These are phyloP conservation scores for Diuraphis noxia DNA, from an alignment of 1,140 invertebrate species.

Conservation along the genomic window DNA sequence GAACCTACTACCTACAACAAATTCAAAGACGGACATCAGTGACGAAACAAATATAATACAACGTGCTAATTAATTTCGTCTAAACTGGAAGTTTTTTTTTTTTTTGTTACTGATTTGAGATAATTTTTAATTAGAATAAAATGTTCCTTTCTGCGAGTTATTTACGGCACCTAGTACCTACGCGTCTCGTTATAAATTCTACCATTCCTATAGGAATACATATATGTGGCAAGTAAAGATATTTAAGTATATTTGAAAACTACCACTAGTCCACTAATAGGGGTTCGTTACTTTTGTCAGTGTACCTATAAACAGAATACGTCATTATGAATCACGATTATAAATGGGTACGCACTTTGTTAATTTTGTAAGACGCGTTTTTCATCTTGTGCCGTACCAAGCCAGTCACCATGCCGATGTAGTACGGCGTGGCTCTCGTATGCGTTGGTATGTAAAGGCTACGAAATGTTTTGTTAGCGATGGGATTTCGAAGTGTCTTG, in stretches of 20 bases:
- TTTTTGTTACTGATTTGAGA: no score
- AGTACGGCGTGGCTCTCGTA: constrained; percentile 70
- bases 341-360: constrained; percentile 56
- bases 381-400: constrained; percentile 68
- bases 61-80: no score
- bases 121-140: no score
- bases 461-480: constrained; percentile 31
- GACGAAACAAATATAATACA: no score
- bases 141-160: no score
- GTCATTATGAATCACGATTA: background rate
- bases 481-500: constrained; percentile 43
- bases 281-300: background rate
- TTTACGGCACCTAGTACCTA: no score
- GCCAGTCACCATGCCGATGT: constrained; percentile 68
- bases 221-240: no score
- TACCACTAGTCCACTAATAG: background rate
- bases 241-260: no score
- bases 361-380: constrained; percentile 63
- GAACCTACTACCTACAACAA: no score
- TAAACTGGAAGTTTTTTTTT: no score
- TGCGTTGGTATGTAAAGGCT: constrained; percentile 71
- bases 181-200: background rate
- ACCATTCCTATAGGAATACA: no score
- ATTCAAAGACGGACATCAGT: no score
- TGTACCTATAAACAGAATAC: background rate